Evolutionary conservation across 2,888 invertebrate species (phyloP).

Genomic region (Leptopilina syphax): DNA sequence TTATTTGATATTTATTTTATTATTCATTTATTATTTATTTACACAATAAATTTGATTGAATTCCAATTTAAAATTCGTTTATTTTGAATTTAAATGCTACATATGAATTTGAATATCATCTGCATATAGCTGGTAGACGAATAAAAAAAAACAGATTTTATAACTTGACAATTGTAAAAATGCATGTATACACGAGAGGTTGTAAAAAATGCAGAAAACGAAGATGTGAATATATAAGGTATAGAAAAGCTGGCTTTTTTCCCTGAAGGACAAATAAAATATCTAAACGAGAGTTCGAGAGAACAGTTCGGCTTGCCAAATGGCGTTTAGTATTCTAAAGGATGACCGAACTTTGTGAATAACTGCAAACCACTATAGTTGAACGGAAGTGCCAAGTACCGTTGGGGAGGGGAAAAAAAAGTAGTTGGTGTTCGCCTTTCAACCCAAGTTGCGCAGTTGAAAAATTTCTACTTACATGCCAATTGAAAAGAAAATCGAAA

Average conservation of each 20-base stretch:
- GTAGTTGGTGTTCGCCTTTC: slow-evolving; percentile 54
- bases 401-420: slow-evolving; percentile 48
- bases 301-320: slow-evolving; percentile 68
- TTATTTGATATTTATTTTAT: too few species aligned
- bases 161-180: too few species aligned
- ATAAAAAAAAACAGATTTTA: too few species aligned
- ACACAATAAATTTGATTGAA: too few species aligned
- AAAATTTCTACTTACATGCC: not conserved
- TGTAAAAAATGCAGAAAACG: slow-evolving; percentile 2
- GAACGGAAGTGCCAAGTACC: slow-evolving; percentile 70
- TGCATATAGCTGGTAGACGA: not conserved
- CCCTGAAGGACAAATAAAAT: slow-evolving; percentile 58
- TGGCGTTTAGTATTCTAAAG: slow-evolving; percentile 72
- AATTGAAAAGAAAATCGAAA: not conserved
- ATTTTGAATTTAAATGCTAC: too few species aligned
- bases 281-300: slow-evolving; percentile 57
- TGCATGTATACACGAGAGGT: not conserved
- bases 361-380: slow-evolving; percentile 66
- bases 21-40: too few species aligned
- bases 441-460: slow-evolving; percentile 24
- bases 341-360: slow-evolving; percentile 66
- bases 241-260: slow-evolving; percentile 18
- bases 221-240: slow-evolving; percentile 10
- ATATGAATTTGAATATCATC: not conserved
- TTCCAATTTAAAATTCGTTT: too few species aligned